Evolutionary conservation across 1,140 invertebrate species (phyloP).

Genomic region (Caenorhabditis brenneri): DNA sequence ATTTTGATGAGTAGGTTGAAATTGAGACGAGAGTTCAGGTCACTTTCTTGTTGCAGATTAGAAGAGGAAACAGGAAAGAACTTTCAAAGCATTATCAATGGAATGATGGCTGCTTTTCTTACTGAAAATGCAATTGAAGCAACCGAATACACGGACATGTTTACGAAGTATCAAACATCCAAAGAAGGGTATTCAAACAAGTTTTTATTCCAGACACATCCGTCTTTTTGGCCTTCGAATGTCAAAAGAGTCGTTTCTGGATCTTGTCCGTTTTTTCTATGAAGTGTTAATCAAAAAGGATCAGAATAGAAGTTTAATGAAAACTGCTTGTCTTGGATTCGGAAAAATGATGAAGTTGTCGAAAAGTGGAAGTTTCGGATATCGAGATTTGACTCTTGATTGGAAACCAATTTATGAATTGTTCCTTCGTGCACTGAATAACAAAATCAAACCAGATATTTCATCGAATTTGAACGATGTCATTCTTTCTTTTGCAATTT

Average conservation of each 20-base stretch:
- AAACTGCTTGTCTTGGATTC: neutral
- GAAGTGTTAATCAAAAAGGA: neutral
- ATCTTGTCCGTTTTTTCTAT: neutral
- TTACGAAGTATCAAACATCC: neutral
- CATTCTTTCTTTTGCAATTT: neutral
- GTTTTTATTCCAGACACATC: neutral
- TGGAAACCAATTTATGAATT: conserved; percentile 9
- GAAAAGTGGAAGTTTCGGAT: neutral
- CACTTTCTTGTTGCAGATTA: neutral
- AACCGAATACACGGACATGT: neutral
- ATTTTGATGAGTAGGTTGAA: neutral
- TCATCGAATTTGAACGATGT: neutral
- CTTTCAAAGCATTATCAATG: neutral
- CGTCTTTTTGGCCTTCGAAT: neutral
- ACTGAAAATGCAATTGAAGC: neutral
- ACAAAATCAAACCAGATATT: conserved; percentile 3
- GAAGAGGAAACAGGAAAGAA: neutral
- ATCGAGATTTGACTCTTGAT: neutral
- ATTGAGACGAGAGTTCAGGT: neutral
- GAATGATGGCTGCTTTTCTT: neutral
- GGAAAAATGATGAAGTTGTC: neutral
- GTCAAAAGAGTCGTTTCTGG: neutral
- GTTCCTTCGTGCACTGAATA: neutral
- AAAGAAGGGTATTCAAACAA: neutral
- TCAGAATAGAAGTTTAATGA: neutral